Percentiles rank a stretch among this genome's conserved stretches.
Conservation (phyloP, 2,797 vertebrate genomes). For the Salarias fasciatus region DNA sequence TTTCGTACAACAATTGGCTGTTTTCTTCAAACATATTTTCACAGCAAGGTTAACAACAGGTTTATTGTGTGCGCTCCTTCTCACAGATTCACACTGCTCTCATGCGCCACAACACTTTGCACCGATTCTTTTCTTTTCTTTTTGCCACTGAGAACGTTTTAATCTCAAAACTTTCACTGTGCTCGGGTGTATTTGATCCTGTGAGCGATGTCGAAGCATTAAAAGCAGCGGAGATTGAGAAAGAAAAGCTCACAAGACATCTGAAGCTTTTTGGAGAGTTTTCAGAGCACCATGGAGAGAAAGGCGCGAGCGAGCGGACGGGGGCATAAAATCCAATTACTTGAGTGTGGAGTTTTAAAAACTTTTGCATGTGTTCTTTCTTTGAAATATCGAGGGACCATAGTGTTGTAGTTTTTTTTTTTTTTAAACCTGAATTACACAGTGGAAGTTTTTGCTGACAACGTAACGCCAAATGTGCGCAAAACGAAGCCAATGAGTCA, state of each 20-base stretch:
- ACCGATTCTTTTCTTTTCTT: conserved; percentile 57
- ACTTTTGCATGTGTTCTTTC: conserved; percentile 75
- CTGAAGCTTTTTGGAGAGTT: conserved; percentile 76
- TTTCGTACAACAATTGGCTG: conserved; percentile 99
- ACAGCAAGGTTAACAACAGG: conserved; percentile 95
- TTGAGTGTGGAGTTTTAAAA: conserved; percentile 79
- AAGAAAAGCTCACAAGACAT: conserved; percentile 79
- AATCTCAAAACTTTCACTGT: conserved; percentile 79
- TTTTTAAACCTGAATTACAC: conserved; percentile 55
- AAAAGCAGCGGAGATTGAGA: conserved; percentile 69
- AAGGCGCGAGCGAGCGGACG: conserved; percentile 75
- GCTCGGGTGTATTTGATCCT: conserved; percentile 81
- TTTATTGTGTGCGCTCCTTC: conserved; percentile 88
- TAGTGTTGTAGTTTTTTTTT: conserved; percentile 31
- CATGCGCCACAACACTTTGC: conserved; percentile 84
- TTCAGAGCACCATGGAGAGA: conserved; percentile 79
- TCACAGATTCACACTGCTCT: conserved; percentile 77
- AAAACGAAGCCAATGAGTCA: conserved; percentile 37
- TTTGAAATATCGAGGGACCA: conserved; percentile 67
- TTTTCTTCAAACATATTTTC: conserved; percentile 99
- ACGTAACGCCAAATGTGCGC: conserved; percentile 49
- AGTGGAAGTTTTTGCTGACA: conserved; percentile 60
- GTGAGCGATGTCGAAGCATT: conserved; percentile 74
- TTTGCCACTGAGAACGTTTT: conserved; percentile 76
- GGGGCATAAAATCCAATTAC: conserved; percentile 87